Evolutionary conservation across 2,113 vertebrate species (phyloP), one percentile per base, ranked within the genome.

Genomic region (Gracilinanus agilis): DNA sequence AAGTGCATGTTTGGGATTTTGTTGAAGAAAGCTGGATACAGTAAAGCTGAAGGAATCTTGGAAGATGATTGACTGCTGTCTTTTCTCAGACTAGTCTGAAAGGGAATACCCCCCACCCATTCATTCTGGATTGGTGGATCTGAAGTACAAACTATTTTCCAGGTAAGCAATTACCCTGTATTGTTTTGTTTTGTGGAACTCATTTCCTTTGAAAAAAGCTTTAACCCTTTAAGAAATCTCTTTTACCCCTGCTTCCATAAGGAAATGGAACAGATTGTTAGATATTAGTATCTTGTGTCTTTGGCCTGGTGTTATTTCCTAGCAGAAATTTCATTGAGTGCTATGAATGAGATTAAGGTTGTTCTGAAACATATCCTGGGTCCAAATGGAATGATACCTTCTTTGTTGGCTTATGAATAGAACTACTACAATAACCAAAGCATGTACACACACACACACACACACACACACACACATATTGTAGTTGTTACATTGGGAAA

Each of bases 41-140:
- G 98, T 98, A 99, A 98, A 98, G 67, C 98, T 98, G 98, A 99
- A 97, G 96, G 97, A 90, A 95, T 97, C 97, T 97, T 97, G 97
- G 97, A 97, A 98, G 98, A 98, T 99, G 98, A 98, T 99, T 98
- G 98, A 98, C 98, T 98, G 98, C 98, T 98, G 98, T 99, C 98
- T 99, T 98, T 99, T 98, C 98, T 99, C 98, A 99, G 98, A 99
- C 98, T 98, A 99, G 98, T 98, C 98, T 99, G 98, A 99, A 98
- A 98, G 98, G 98, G 98, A 98, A 98, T 98, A 95, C 97, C 97
- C 98, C 98, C 98, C 98, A 97, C 98, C 98, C 98, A 98, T 98
- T 99, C 98, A 98, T 98, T 98, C 98, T 98, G 98, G 98, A 99
- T 98, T 99, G 98, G 98, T 99, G 98, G 98, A 98, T 98, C 98